Base-by-base conservation (phyloP, 1,140 invertebrate genomes). In the Achroia grisella region DNA sequence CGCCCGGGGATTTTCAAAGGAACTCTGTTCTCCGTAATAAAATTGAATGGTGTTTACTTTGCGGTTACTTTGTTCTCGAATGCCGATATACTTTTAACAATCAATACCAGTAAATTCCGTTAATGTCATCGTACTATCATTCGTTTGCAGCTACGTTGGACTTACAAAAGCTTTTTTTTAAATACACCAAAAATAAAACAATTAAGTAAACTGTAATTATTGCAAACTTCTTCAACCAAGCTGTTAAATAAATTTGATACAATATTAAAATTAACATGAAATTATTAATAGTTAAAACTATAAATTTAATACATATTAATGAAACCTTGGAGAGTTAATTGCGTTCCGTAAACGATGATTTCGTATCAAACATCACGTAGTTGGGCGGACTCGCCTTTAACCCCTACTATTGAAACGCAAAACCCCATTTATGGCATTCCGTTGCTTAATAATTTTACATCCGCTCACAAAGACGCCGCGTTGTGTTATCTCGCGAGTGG, bases 21-120 rank as follows among this genome's bases (percentile, higher is more conserved):
- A 52, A 65, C 49, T 56, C 60, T 65, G 61, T 64, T 74, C 66
- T 52, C 58, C 51, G 61, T 80, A 78, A 82, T 82, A 83, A 83
- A 80, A 80, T 75, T 66, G 64, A 77, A 80, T 73, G 72, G 69
- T 75, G 65, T 79, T 78, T 80, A 73, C 72, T 74, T 71, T 62
- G 71, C 52, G 73, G 73, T 64, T 64, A 61, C 52, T 75, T 75
- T 71, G 68, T 67, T 59, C 54, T 44, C 17, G 17, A 23, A 23
- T 23, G 17, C 17, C 33, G 29, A 43, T 56, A 58, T 54, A 33
- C 48, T 48, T 40, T 59, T 47, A 33, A 54, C 44, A 45, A 49
- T 55, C 50, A 53, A 50, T 55, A 44, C 44, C 29, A 10, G 44
- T 30, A 40, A 33, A 39, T 44, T 52, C 46, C 44, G 47, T 54